A percentile compares a stretch with the other conserved stretches of the same genome.
Conservation (phyloP, 1,140 invertebrate genomes). For the Sarcophaga peregrina region DNA sequence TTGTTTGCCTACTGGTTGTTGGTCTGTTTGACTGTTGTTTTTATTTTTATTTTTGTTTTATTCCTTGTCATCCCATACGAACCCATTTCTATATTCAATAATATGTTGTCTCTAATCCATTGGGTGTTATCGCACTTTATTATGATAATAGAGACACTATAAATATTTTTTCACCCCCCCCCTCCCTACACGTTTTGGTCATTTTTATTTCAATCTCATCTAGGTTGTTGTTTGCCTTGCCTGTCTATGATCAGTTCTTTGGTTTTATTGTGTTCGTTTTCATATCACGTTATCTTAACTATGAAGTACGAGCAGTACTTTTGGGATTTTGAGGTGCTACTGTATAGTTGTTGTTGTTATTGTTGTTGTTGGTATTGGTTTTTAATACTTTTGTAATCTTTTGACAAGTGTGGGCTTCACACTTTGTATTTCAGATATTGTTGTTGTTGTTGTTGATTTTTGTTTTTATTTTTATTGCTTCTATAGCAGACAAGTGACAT, state of each 20-base stretch:
- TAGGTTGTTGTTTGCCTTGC: neutral
- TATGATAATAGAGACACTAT: conserved; percentile 30
- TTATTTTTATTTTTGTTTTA: neutral
- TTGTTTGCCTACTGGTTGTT: too few species aligned
- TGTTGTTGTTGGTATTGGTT: neutral
- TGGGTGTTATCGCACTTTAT: conserved; percentile 38
- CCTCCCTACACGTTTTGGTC: conserved; percentile 7
- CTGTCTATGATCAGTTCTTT: neutral
- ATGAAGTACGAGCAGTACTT: conserved; percentile 30
- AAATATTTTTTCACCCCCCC: neutral
- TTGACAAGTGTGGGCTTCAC: conserved; percentile 39
- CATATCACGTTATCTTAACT: neutral
- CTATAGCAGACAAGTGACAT: neutral
- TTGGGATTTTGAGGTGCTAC: conserved; percentile 37
- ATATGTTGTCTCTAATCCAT: conserved; percentile 32
- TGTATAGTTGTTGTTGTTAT: conserved; percentile 19
- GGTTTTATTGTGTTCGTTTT: neutral
- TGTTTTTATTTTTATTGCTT: neutral
- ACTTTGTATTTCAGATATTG: conserved; percentile 6
- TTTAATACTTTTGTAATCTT: conserved; percentile 30
- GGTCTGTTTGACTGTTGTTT: too few species aligned
- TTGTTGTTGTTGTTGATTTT: neutral
- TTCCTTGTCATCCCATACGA: neutral
- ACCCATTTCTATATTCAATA: conserved; percentile 30
- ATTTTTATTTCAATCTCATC: conserved; percentile 5